These are phyloP conservation scores for Oryzias melastigma DNA, from an alignment of 2,113 vertebrate species.

Conservation along the genomic window DNA sequence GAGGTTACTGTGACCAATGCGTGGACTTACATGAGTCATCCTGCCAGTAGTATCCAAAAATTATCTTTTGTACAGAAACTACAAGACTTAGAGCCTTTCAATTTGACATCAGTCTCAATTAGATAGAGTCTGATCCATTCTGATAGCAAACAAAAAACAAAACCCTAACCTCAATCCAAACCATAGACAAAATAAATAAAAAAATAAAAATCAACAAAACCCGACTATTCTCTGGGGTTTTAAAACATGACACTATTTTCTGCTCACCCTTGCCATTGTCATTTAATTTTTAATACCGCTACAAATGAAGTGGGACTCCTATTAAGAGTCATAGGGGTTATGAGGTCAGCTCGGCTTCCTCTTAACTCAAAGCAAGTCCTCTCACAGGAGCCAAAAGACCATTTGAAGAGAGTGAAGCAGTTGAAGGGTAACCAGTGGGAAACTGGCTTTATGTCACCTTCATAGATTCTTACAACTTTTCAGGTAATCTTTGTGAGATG, in stretches of 20 bases:
- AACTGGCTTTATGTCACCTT: conserved; percentile 42
- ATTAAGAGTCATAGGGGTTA: conserved; percentile 35
- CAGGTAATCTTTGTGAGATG: background rate
- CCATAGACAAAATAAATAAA: conserved; percentile 19
- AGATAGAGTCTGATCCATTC: background rate
- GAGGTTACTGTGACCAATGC: conserved; percentile 61
- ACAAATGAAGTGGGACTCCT: conserved; percentile 15
- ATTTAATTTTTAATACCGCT: conserved; percentile 15
- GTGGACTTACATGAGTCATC: conserved; percentile 56
- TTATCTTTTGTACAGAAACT: conserved; percentile 28
- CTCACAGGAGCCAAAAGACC: conserved; percentile 36
- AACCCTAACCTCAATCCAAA: background rate
- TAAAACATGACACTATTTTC: conserved; percentile 39
- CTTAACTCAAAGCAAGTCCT: conserved; percentile 35
- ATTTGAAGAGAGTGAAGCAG: conserved; percentile 43
- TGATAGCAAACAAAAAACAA: conserved; percentile 16
- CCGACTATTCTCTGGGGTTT: conserved; percentile 43
- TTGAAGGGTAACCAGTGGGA: conserved; percentile 65
- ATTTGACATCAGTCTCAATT: conserved; percentile 7
- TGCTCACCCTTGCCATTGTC: conserved; percentile 22
- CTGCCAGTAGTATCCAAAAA: conserved; percentile 38
- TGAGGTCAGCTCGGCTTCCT: conserved; percentile 44
- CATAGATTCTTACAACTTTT: conserved; percentile 37
- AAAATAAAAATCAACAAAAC: conserved; percentile 40
- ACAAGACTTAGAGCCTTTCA: conserved; percentile 26